Evolutionary conservation across 2,888 invertebrate species (phyloP).

Genomic region (Cheilosia urbana): DNA sequence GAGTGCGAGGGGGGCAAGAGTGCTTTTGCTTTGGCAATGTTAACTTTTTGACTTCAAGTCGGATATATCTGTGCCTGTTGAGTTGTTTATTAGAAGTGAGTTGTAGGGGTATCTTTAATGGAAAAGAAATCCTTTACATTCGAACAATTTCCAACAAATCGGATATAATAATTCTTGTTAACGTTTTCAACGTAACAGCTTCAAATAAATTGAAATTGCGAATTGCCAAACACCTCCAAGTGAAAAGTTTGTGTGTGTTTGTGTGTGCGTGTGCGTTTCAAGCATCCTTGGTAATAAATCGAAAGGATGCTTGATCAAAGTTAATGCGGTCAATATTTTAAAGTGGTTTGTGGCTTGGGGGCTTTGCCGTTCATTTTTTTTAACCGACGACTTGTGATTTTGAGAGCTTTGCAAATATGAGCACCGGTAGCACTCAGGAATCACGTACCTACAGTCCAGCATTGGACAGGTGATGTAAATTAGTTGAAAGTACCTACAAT

Average conservation of each 20-base stretch:
- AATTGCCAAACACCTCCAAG: not conserved
- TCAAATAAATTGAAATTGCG: conserved; percentile 21
- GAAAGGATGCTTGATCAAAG: not conserved
- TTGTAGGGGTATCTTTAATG: conserved; percentile 16
- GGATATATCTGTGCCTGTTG: not conserved
- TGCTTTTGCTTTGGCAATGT: not conserved
- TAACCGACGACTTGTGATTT: not conserved
- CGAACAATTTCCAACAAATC: not conserved
- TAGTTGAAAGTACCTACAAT: not conserved
- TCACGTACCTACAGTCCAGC: not conserved
- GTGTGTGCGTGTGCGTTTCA: not conserved
- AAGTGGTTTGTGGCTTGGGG: not conserved
- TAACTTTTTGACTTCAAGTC: conserved; percentile 14
- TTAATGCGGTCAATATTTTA: not conserved
- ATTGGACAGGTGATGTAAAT: no score
- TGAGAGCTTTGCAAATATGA: not conserved
- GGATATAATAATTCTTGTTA: conserved; percentile 32
- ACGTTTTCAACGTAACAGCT: conserved; percentile 1
- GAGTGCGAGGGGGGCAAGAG: conserved; percentile 2
- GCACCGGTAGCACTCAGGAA: not conserved
- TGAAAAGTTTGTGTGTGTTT: not conserved
- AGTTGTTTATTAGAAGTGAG: conserved; percentile 6
- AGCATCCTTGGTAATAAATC: not conserved
- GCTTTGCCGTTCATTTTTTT: not conserved
- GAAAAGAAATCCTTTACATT: conserved; percentile 29